Evolutionary conservation across 2,113 vertebrate species (phyloP), one percentile per base, ranked within the genome.

Genomic region (Burhinus bistriatus): DNA sequence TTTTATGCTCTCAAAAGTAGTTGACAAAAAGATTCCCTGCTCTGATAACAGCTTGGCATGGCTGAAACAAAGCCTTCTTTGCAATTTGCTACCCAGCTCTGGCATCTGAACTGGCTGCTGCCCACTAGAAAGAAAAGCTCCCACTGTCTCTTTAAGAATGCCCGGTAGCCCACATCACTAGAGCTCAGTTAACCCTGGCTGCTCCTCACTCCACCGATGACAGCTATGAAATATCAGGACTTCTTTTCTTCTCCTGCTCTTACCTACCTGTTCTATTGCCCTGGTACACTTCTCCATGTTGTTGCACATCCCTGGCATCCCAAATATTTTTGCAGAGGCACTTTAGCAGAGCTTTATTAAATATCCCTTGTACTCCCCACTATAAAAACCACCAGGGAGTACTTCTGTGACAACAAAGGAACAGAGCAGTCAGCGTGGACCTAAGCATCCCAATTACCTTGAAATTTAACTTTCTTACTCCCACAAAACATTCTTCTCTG

Each of bases 41-140:
- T 89, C 95, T 25, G 96, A 96, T 96, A 97, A 72, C 19, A 16
- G 44, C 86, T 73, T 42, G 90, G 86, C 89, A 86, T 64, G 42
- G 92, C 97, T 65, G 70, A 92, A 96, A 98, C 98, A 98, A 98
- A 96, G 93, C 95, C 62, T 57, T 81, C 97, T 98, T 98, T 97
- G 97, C 94, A 25, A 8, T 0, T 86, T 14, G 78, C 95, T 75
- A 9, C 89, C 76, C 93, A 93, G 92, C 93, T 61, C 95, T 92
- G 98, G 98, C 98, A 98, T 98, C 96, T 78, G 69, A 94, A 90
- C 93, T 81, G 96, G 92, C 97, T 27, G 94, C 68, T 57, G 12
- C 97, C 98, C 98, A 73, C 89, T n/a, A 55, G 25, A 70, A 71
- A 97, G 94, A 91, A 97, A 97, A 97, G 97, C 90, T 87, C 62